Evolutionary conservation across 2,888 invertebrate genomes (phyloP), one percentile per base, ranked within the genome.

Genomic region (Drosophila dives): DNA sequence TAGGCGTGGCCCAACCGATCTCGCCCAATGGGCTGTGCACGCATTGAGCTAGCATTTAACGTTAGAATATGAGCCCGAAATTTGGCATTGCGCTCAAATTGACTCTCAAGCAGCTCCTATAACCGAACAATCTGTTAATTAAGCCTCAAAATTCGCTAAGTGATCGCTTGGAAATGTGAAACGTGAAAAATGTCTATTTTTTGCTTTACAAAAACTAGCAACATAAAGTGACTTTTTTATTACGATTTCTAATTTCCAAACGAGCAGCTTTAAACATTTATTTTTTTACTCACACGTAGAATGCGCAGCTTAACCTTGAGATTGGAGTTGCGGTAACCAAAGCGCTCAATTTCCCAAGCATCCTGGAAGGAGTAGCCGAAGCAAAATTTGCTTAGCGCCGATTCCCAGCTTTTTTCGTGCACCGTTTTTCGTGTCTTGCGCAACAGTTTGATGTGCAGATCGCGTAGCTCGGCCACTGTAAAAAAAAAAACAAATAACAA

Each of bases 331-430:
- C 97, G 97, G 94, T 99, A 99, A 45, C 99, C 98, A 94, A 98
- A 98, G 81, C 98, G 95, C 93, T 99, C 98, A 65, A 99, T 94
- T 94, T 99, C 98, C 98, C 98, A 98, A 65, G 97, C 98, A 94
- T 99, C 98, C 91, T 98, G 97, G 0, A 90, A 78, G 78, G 96
- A 96, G 90, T 98, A 98, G 58, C 96, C 95, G 92, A 98, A 97
- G 93, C 98, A 98, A 93, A 98, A 97, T 94, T 97, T 98, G 71
- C 97, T 96, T 84, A 99, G 93, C 61, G 96, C 95, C 89, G 95
- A 95, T 93, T 99, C 99, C 99, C 99, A 99, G 93, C 96, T 96
- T 90, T 97, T 97, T 78, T 95, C 95, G 75, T 96, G 95, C 45
- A 97, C 97, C 50, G 96, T 96, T 93, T 97, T 97, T 71, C 96